Conservation (phyloP, 2,797 vertebrate species). For the Nyctibius grandis region DNA sequence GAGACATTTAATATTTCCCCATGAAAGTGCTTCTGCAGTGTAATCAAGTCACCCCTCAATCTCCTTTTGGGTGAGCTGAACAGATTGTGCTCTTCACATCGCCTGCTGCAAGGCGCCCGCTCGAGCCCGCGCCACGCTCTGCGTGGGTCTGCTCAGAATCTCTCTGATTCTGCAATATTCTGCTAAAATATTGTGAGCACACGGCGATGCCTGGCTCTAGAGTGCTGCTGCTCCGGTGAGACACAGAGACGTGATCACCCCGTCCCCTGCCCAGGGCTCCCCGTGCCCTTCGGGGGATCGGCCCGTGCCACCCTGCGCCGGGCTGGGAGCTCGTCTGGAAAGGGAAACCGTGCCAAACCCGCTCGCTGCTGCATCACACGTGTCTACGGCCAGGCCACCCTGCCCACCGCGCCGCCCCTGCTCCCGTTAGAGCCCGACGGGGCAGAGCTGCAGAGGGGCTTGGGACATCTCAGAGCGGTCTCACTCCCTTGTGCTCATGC, state of each 20-base stretch:
- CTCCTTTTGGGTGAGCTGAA: neutral
- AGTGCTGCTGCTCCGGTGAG: neutral
- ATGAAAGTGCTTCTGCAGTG: neutral
- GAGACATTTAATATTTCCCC: neutral
- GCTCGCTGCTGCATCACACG: accelerated
- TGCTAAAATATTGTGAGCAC: accelerated
- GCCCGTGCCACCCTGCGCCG: too few species aligned
- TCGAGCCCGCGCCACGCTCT: neutral
- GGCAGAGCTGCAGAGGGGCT: too few species aligned
- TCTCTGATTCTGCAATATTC: neutral
- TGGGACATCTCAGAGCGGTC: too few species aligned
- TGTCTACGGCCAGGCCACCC: neutral
- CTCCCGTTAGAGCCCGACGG: accelerated
- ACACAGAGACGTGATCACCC: accelerated
- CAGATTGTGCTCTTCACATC: neutral
- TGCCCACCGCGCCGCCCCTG: too few species aligned
- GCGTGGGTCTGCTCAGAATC: neutral
- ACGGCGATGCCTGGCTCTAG: accelerated
- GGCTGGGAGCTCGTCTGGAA: neutral
- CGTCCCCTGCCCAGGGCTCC: neutral
- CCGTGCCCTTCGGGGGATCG: too few species aligned
- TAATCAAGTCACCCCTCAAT: neutral
- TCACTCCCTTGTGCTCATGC: neutral
- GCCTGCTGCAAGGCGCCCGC: neutral
- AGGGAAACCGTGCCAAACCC: neutral